These are phyloP conservation scores for Dione juno DNA, from an alignment of 2,888 invertebrate genomes.

Conservation along the genomic window DNA sequence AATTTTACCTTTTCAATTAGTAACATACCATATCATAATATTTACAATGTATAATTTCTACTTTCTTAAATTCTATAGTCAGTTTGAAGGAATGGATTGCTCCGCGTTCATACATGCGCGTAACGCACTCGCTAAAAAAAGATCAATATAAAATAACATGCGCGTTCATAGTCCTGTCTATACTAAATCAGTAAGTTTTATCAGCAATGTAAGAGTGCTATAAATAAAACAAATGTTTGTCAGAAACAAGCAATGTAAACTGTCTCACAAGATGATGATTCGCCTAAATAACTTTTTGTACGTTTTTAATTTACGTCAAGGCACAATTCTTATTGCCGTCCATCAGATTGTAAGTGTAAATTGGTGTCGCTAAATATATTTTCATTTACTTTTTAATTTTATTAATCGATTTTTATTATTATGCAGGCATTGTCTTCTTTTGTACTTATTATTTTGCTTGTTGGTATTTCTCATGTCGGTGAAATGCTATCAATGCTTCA, in stretches of 20 bases:
- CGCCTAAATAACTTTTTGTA: constrained; percentile 78
- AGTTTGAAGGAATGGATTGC: not conserved
- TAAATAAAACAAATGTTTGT: constrained; percentile 73
- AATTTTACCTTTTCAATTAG: too few relatives aligned
- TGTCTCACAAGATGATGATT: constrained; percentile 74
- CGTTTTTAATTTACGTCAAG: constrained; percentile 80
- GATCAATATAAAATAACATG: constrained; percentile 73
- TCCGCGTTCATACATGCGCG: constrained; percentile 58
- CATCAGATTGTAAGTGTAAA: constrained; percentile 79
- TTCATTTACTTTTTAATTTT: not conserved
- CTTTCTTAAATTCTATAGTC: constrained; percentile 2
- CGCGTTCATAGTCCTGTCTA: constrained; percentile 55
- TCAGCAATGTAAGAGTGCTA: constrained; percentile 56
- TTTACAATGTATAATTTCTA: too few relatives aligned
- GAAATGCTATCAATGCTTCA: constrained; percentile 78
- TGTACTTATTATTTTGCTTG: constrained; percentile 74
- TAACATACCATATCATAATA: too few relatives aligned
- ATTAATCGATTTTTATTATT: constrained; percentile 36
- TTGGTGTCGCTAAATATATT: not conserved
- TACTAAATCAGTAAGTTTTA: constrained; percentile 64
- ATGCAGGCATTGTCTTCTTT: constrained; percentile 77
- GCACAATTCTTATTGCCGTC: constrained; percentile 80
- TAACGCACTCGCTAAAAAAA: constrained; percentile 56
- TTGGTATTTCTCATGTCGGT: constrained; percentile 77
- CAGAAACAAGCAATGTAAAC: constrained; percentile 72